Percentiles rank a stretch among this genome's conserved stretches.
Evolutionary conservation across 1,140 invertebrate species (phyloP).

Genomic region (Caerostris extrusa): DNA sequence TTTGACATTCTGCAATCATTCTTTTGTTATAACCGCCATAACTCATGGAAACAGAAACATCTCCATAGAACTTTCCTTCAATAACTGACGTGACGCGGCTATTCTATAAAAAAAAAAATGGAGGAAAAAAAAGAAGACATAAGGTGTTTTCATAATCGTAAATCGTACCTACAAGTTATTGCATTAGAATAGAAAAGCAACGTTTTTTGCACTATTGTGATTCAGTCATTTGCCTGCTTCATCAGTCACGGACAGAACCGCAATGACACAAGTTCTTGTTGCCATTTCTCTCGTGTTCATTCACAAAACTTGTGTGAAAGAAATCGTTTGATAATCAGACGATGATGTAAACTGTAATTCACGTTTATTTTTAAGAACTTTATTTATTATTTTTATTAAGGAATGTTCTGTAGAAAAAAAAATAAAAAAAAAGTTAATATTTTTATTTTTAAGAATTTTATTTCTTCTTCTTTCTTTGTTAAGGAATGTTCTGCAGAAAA

Average conservation of each 20-base stretch:
- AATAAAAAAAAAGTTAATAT: too few relatives aligned
- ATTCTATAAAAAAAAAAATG: background rate
- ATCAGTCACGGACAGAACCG: slow-evolving; percentile 29
- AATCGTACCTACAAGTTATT: background rate
- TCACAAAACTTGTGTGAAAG: background rate
- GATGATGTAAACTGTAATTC: too few relatives aligned
- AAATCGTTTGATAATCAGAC: background rate
- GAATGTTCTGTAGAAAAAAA: too few relatives aligned
- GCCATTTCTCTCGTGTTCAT: background rate
- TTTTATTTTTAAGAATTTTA: too few relatives aligned
- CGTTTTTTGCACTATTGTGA: background rate
- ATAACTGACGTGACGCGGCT: background rate
- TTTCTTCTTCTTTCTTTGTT: background rate
- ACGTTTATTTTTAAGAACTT: too few relatives aligned
- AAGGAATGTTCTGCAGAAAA: too few relatives aligned
- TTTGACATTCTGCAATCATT: background rate
- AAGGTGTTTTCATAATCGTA: background rate
- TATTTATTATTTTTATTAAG: too few relatives aligned
- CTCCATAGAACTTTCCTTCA: background rate
- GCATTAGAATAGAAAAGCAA: slow-evolving; percentile 22
- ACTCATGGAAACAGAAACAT: background rate
- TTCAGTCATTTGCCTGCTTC: background rate
- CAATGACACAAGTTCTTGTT: slow-evolving; percentile 10
- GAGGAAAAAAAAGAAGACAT: too few relatives aligned
- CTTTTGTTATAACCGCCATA: background rate